Base-by-base conservation (phyloP, 2,888 invertebrate genomes). In the Resseliella maxima region DNA sequence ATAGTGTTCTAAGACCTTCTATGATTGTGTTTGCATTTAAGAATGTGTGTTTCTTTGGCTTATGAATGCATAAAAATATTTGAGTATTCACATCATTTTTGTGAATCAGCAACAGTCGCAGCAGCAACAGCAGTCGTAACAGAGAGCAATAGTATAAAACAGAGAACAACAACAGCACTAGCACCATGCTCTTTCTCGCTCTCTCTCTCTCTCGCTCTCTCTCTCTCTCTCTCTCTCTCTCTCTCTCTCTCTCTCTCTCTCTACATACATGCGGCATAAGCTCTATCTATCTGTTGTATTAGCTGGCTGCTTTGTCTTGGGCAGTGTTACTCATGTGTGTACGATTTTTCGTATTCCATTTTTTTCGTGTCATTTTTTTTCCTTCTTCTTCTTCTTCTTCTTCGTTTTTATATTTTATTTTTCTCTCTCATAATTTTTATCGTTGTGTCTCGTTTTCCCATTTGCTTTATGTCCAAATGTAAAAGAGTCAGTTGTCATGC, bases 11-110 rank as follows among this genome's bases (percentile, higher is more conserved):
- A 0, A 15, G 83, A 21, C 5, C 0, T 15, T 59, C 83, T 83
- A n/a, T 18, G 46, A n/a, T 6, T n/a, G 24, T 38, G 38, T 38
- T n/a, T 83, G 38, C 24, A n/a, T 38, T 38, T 83, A 38, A 38
- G 38, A 38, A 38, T 36, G 38, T 83, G 36, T 38, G n/a, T 72
- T 72, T 27, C 59, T 59, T 59, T 59, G 24, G 83, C 83, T 38
- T 83, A 83, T 83, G 83, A 83, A 83, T 83, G 83, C 83, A 83
- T 83, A 38, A 81, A 36, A 81, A 83, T 83, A 83, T 83, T 83
- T 83, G 38, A 83, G 38, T 38, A n/a, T 38, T 83, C 83, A 83
- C 83, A 83, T 83, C 38, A 83, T 83, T 38, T 36, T 38, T 10
- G n/a, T n/a, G 38, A 83, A 38, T 21, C 15, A 72, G 35, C 15